Base-by-base conservation (phyloP, 2,888 invertebrate species). In the Phaonia tiefii region DNA sequence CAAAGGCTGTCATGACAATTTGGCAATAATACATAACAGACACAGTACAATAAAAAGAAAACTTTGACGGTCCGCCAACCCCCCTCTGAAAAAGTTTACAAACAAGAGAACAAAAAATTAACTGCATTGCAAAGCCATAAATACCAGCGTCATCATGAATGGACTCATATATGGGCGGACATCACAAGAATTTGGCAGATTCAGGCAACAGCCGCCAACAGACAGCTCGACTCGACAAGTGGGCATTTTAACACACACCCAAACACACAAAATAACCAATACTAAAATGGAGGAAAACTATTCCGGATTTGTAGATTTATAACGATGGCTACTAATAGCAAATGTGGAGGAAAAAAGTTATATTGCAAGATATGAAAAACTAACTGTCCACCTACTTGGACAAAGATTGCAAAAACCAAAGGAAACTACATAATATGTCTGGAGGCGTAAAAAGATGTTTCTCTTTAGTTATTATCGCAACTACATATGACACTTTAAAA, bases 71-170 rank as follows among this genome's bases (percentile, higher is more conserved):
- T 63, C 15, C 37, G 2, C n/a, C n/a, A n/a, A n/a, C n/a, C 51
- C n/a, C 5, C 11, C 51, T 20, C 46, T n/a, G n/a, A 71, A 22
- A 25, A 74, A 39, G 49, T 39, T 66, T 15, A 31, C 46, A 71
- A 51, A 44, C 49, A 77, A 75, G 11, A 56, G n/a, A 49, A 65
- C 49, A 76, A 69, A 70, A n/a, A 81, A 75, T 69, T 69, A 78
- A 78, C 81, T 81, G 75, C 81, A 75, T 72, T 67, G 78, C 75
- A 69, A 78, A 75, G 75, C 78, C 75, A 81, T 81, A 81, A 81
- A 81, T 81, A 78, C 75, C 67, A 69, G 71, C 75, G 71, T 69
- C 72, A 75, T 69, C 44, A 54, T 13, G 20, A 39, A 37, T 2
- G 60, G 17, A 42, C 39, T 26, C 60, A 37, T 72, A 77, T 75